Base-by-base conservation (phyloP, 2,113 vertebrate species). In the Hystrix cristata region DNA sequence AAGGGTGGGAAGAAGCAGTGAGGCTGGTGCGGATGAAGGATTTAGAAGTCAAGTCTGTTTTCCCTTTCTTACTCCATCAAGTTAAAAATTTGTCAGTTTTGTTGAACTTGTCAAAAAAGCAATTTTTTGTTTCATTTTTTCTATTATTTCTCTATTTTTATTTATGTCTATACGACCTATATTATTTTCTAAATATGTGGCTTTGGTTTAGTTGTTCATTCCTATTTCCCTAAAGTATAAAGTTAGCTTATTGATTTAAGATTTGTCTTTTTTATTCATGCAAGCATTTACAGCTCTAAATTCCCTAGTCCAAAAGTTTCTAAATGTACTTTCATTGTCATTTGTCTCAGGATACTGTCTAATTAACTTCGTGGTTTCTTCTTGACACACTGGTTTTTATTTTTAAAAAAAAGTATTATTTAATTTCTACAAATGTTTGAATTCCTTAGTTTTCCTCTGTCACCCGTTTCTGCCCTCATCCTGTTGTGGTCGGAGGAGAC, bases 331-430 rank as follows among this genome's bases (percentile, higher is more conserved):
- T 92, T 84, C 43, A 18, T 93, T 86, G 62, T 80, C 59, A 55
- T 91, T 87, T 88, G n/a, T 83, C 71, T 91, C 67, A 34, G 62
- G 21, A n/a, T 84, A 46, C 38, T 83, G 83, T 89, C 14, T 27
- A 13, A 80, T 90, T 74, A 83, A 46, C 55, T 18, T 48, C 71
- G 67, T 94, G 29, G 55, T 27, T 82, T 60, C 12, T 82, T 43
- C 5, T 38, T 65, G 48, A 90, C 25, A 4, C 29, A 57, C 5
- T 90, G 43, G 51, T 72, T 60, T 67, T 92, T 90, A 21, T 62
- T 82, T 43, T 60, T 94, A 14, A 38, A 7, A 78, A 51, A 76
- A 48, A 8, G 12, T 51, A 51, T 74, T 76, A 27, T 29, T 27
- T 74, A 74, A 74, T 91, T 87, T 93, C 43, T 48, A 64, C 43